A percentile compares a stretch with the other conserved stretches of the same genome.
Evolutionary conservation across 2,113 vertebrate species (phyloP).

Genomic region (Irena cyanogastra): DNA sequence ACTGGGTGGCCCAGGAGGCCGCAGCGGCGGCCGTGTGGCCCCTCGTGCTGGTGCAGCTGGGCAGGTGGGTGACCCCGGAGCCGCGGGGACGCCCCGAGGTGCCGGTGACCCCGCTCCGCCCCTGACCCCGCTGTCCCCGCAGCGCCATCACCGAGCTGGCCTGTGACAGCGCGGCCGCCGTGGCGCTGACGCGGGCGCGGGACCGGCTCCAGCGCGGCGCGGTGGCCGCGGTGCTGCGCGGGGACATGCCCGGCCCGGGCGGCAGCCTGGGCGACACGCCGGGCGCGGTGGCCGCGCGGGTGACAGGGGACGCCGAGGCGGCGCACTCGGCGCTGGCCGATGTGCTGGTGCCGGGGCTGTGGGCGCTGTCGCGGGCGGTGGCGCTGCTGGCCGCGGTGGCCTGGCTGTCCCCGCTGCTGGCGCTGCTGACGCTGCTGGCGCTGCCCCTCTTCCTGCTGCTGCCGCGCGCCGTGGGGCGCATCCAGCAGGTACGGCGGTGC

Average conservation of each 20-base stretch:
- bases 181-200: background rate
- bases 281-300: background rate
- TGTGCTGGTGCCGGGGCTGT: background rate
- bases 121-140: background rate
- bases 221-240: background rate
- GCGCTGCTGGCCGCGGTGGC: background rate
- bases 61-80: background rate
- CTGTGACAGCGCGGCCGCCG: background rate
- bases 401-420: background rate
- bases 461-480: fast-evolving
- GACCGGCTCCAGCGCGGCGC: background rate
- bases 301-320: background rate
- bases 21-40: background rate
- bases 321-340: background rate
- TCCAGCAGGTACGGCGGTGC: background rate
- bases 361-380: fast-evolving
- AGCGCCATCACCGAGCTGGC: background rate
- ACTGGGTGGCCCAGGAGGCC: background rate
- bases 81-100: background rate
- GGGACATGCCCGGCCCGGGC: background rate
- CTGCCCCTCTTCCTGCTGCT: background rate
- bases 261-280: background rate
- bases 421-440: background rate
- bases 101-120: fast-evolving
- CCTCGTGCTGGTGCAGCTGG: background rate